Conservation (phyloP, 2,888 invertebrate genomes). For the Perithous albicinctus region DNA sequence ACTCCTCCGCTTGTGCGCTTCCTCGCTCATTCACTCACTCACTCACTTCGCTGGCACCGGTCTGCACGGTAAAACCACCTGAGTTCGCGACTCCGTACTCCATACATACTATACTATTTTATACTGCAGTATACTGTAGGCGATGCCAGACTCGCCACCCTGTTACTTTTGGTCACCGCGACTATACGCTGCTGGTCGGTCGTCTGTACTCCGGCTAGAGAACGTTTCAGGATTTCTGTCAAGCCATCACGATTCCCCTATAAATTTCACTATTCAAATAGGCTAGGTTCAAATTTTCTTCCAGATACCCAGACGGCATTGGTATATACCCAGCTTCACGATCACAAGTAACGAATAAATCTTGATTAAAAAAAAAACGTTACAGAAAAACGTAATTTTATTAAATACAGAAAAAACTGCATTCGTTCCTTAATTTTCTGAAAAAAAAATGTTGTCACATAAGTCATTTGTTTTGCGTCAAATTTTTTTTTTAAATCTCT, state of each 20-base stretch:
- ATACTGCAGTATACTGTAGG: not conserved
- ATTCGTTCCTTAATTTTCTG: not conserved
- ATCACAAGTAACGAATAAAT: not conserved
- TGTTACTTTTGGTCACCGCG: conserved; percentile 23
- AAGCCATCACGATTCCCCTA: not conserved
- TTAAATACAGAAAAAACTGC: not conserved
- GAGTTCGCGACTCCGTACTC: conserved; percentile 47
- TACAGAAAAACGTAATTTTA: not conserved
- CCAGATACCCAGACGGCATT: not conserved
- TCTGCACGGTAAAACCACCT: conserved; percentile 53
- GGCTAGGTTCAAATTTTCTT: not conserved
- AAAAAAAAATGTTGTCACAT: not conserved
- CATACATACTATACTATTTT: not conserved
- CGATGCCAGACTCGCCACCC: conserved; percentile 13
- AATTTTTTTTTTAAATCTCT: too few species aligned
- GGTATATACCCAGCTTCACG: not conserved
- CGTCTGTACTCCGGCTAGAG: not conserved
- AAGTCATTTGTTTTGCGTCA: too few species aligned
- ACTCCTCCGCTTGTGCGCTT: conserved; percentile 49
- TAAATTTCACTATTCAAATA: not conserved
- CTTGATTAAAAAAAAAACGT: not conserved
- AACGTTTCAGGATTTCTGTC: conserved; percentile 8
- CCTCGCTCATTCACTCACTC: conserved; percentile 53
- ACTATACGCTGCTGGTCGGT: conserved; percentile 10
- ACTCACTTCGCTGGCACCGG: conserved; percentile 15